Evolutionary conservation across 2,797 vertebrate species (phyloP).

Genomic region (Aotus griseimembra): DNA sequence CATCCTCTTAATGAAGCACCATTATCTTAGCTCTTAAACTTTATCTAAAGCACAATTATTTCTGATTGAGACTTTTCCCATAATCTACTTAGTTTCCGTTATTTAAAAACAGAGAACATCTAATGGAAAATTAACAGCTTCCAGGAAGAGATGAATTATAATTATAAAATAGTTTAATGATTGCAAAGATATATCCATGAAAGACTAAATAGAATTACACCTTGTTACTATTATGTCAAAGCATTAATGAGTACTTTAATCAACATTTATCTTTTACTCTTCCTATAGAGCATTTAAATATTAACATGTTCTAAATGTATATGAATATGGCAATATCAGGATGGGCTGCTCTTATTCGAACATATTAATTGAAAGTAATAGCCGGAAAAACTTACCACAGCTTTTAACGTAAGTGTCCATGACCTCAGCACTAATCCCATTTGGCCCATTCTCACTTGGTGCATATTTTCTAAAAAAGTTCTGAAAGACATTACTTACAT

Average conservation of each 20-base stretch:
- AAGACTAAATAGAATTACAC: background rate
- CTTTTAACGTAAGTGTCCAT: constrained; percentile 99
- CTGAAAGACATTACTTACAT: constrained; percentile 82
- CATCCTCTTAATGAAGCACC: background rate
- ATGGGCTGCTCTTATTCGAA: background rate
- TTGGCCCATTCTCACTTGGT: constrained; percentile 96
- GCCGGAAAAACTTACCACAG: constrained; percentile 90
- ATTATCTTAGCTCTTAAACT: background rate
- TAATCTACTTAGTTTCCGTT: background rate
- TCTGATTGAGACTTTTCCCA: background rate
- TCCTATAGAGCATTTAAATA: background rate
- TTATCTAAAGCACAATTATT: background rate
- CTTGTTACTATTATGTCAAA: background rate
- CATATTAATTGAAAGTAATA: background rate
- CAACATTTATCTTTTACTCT: background rate
- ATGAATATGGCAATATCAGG: background rate
- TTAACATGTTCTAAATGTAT: background rate
- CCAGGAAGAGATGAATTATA: background rate
- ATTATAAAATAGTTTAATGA: background rate
- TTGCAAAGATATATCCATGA: background rate
- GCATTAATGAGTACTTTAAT: background rate
- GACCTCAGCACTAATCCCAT: constrained; percentile 97
- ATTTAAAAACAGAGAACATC: background rate
- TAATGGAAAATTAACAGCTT: background rate
- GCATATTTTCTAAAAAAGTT: constrained; percentile 98